Percentiles rank a stretch among this genome's conserved stretches.
phyloP scores from a whole-genome alignment of 2,888 invertebrate genomes.

The Oscheius myriophilus region DNA sequence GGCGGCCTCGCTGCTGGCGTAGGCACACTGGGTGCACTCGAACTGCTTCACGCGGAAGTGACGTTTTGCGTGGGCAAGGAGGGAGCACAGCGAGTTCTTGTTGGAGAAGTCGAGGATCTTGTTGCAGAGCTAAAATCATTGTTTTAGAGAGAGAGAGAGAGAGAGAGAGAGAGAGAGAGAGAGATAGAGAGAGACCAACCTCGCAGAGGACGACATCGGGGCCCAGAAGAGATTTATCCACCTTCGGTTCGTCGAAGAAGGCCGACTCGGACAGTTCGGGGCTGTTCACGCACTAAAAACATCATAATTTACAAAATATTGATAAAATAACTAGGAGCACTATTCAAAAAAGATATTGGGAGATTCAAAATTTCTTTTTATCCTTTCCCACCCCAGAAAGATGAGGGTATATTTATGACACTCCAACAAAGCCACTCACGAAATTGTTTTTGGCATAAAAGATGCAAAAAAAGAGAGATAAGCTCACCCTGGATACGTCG shows the following conservation, averaged over 20 bases:
- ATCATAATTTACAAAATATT: too few relatives aligned
- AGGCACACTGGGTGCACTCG: constrained; percentile 11
- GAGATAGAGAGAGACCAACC: background rate
- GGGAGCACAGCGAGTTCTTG: constrained; percentile 16
- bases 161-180: background rate
- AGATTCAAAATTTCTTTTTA: too few relatives aligned
- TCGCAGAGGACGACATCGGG: background rate
- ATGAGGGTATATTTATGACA: too few relatives aligned
- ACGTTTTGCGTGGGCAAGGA: constrained; percentile 28
- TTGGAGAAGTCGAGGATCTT: constrained; percentile 22
- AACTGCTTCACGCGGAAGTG: constrained; percentile 25
- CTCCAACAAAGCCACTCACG: too few relatives aligned
- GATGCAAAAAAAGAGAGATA: too few relatives aligned
- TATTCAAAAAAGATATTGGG: too few relatives aligned
- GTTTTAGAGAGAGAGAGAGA: background rate
- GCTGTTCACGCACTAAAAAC: too few relatives aligned
- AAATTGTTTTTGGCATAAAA: too few relatives aligned
- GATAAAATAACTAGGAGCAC: too few relatives aligned
- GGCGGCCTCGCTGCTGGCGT: constrained; percentile 19
- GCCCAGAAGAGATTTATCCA: background rate
- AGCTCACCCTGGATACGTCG: too few relatives aligned
- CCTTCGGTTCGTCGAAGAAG: background rate
- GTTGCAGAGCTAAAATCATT: constrained; percentile 17
- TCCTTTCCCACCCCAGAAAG: too few relatives aligned
- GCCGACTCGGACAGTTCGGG: too few relatives aligned